These are phyloP conservation scores for Reticulitermes speratus DNA, from an alignment of 1,140 invertebrate genomes.

Conservation along the genomic window DNA sequence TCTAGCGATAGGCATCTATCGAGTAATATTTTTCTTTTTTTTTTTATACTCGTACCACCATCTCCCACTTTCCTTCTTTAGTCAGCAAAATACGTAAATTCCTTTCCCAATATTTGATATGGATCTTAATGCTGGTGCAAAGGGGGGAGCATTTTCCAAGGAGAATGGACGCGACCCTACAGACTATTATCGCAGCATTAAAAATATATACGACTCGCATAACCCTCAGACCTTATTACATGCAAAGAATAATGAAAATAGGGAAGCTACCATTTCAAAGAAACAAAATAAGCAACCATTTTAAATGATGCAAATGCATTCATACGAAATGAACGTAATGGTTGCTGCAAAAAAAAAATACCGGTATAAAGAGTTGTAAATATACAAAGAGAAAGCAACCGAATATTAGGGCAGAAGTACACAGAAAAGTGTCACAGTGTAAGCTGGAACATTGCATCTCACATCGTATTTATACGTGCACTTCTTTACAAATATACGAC, in stretches of 20 bases:
- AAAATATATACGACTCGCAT: conserved; percentile 12
- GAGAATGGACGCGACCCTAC: not conserved
- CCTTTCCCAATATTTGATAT: conserved; percentile 3
- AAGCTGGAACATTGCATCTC: no score
- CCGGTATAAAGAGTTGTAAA: not conserved
- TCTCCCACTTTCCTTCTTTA: conserved; percentile 11
- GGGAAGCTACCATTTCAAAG: not conserved
- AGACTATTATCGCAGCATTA: not conserved
- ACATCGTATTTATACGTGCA: no score
- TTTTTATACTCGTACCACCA: not conserved
- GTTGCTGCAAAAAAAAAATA: not conserved
- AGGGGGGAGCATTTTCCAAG: not conserved
- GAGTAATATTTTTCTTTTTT: not conserved
- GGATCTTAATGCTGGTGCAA: not conserved
- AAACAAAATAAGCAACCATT: not conserved
- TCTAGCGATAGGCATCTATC: not conserved
- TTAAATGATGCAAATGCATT: not conserved
- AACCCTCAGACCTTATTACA: not conserved
- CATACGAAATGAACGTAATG: not conserved
- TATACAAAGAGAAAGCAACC: not conserved
- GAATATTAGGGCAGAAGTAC: not conserved
- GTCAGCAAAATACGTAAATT: conserved; percentile 14
- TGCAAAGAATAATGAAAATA: not conserved
- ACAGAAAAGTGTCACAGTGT: not conserved
- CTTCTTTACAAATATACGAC: no score